Evolutionary conservation across 2,113 vertebrate species (phyloP), one percentile per base, ranked within the genome.

Genomic region (Xyliphius kryptos): DNA sequence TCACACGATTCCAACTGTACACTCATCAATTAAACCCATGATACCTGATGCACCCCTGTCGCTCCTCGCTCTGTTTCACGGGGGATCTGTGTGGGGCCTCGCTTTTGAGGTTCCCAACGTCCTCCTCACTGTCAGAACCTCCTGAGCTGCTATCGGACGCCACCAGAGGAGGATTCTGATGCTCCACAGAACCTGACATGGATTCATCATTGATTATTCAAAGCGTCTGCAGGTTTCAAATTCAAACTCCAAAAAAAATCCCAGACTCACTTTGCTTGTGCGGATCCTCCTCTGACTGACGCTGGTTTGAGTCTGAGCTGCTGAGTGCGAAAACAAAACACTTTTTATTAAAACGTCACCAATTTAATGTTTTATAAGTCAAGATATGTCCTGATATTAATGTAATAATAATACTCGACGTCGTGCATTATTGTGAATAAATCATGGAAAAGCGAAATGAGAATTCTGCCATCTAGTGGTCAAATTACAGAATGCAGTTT

Each of bases 121-220:
- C 84, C 1, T 92, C 89, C 8, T 90, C 82, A 0, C 89, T 87
- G 76, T 89, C 85, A 0, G 90, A 91, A 46, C 88, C 89, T 0
- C 85, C 90, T 0, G 90, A 92, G 81, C 90, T 89, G 82, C 91
- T 88, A 84, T 92, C 91, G 0, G 89, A 85, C 44, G 84, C 87
- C 60, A 81, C 78, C 17, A 87, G 74, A 0, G 91, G 87, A 0
- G 85, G 83, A 56, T 88, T 90, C 59, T 76, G 80, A 84, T 87
- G 88, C 7, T 73, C 74, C 1, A 84, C 85, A 0, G 88, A 82
- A 1, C 85, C 72, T 22, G 86, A 69, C 1, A 80, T 2, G 50
- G 5, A 16, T 32, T 32, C 26, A 32, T 32, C 26, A 32, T 32
- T 6, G 7, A 32, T 6, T 6, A 32, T 32, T 32, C 26, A 32